Conservation (phyloP, 2,797 vertebrate genomes). For the Erethizon dorsatum region DNA sequence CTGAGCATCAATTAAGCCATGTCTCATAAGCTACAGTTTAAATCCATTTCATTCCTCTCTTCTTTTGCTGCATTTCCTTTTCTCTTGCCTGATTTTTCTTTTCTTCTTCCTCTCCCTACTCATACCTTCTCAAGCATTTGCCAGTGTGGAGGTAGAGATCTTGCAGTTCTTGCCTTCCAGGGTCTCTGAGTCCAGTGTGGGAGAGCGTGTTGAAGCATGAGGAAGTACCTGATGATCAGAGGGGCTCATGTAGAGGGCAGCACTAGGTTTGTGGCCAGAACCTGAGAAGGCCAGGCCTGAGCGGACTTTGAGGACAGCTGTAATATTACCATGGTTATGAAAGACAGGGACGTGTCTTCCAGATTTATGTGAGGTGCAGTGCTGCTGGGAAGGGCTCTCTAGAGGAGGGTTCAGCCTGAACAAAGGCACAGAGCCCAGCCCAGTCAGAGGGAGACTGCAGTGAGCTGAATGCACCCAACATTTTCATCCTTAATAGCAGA, state of each 20-base stretch:
- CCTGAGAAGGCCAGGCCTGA: background rate
- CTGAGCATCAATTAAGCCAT: background rate
- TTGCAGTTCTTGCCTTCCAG: background rate
- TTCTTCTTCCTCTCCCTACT: background rate
- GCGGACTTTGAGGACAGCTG: background rate
- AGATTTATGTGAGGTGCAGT: fast-evolving
- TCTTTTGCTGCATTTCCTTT: background rate
- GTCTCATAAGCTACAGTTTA: background rate
- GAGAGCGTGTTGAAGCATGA: background rate
- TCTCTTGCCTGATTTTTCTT: background rate
- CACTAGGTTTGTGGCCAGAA: background rate
- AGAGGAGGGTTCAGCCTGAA: background rate
- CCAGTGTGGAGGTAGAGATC: background rate
- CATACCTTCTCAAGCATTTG: background rate
- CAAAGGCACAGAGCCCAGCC: background rate
- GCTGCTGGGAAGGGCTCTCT: background rate
- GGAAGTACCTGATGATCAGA: background rate
- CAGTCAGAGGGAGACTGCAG: background rate
- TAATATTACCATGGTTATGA: background rate
- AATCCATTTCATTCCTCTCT: background rate
- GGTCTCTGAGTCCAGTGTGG: background rate
- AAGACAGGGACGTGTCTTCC: background rate
- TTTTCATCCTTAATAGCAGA: background rate
- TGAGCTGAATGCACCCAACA: background rate
- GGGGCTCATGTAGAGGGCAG: background rate